phyloP scores from a whole-genome alignment of 2,797 vertebrate genomes.

The Intellagama lesueurii region DNA sequence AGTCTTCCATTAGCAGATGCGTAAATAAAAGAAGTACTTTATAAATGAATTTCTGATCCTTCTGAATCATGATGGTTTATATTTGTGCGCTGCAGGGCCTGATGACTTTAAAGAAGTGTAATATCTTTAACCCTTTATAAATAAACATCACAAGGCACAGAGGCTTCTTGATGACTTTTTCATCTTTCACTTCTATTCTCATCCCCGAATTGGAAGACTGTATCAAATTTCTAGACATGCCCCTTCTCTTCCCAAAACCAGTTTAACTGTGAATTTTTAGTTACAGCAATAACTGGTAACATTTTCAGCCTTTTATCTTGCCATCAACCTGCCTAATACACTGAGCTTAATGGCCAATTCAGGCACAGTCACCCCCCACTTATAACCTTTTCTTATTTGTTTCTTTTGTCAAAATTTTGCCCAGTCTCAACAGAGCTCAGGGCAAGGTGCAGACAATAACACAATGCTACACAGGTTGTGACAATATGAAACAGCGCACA shows the following conservation, averaged over 20 bases:
- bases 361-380: no score
- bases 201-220: not conserved
- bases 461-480: no score
- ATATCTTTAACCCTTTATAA: not conserved
- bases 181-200: not conserved
- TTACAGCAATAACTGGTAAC: not conserved
- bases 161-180: not conserved
- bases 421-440: no score
- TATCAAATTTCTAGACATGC: not conserved
- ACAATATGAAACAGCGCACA: no score
- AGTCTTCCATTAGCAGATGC: constrained; percentile 72
- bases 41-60: constrained; percentile 1
- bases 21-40: constrained; percentile 52
- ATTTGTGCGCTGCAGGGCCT: constrained; percentile 23
- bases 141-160: not conserved
- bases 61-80: constrained; percentile 19
- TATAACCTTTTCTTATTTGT: no score
- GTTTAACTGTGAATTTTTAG: not conserved
- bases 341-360: no score
- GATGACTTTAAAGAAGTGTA: constrained; percentile 31
- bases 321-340: not conserved
- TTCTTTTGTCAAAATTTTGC: no score
- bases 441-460: no score
- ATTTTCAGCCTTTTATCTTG: not conserved
- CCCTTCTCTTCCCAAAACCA: not conserved